Base-by-base conservation (phyloP, 1,140 invertebrate species). In the Megathymus violae region DNA sequence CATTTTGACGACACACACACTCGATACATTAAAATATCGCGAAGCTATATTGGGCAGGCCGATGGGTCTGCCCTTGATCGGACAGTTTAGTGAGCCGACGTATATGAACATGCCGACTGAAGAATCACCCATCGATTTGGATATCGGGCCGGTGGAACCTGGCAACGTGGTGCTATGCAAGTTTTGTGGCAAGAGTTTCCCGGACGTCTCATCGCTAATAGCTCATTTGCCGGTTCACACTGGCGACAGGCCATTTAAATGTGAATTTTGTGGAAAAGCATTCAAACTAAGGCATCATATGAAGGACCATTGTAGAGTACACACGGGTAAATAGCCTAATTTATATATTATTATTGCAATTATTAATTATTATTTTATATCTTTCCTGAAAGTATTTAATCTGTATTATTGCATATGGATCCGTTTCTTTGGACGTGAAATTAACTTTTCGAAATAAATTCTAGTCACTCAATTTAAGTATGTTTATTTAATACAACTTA, bases 291-390 rank as follows among this genome's bases (percentile, higher is more conserved):
- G 96, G 43, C 96, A 97, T 85, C 96, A 97, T 91, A 97, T 98
- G 96, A 97, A 97, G 91, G 96, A 97, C 90, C 97, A 97, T 89
- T 97, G 96, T 91, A 94, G 96, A 76, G 96, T 97, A 51, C 97
- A 97, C 86, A 97, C 96, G 72, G 97, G 93, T 93, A 88, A 91
- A 92, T 80, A 9, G 14, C 17, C 11, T 47, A 7, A 43, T 63
- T 74, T 34, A 11, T 15, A n/a, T n/a, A n/a, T n/a, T n/a, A n/a
- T n/a, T n/a, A n/a, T n/a, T n/a, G n/a, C n/a, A n/a, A n/a, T n/a
- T n/a, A n/a, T n/a, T n/a, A n/a, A n/a, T n/a, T n/a, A n/a, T n/a
- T n/a, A n/a, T n/a, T n/a, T n/a, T n/a, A n/a, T n/a, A n/a, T n/a
- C n/a, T n/a, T n/a, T n/a, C n/a, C n/a, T n/a, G n/a, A n/a, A n/a